A percentile compares a stretch with the other conserved stretches of the same genome.
phyloP scores from a whole-genome alignment of 1,140 invertebrate genomes.

The Ylistrum balloti region DNA sequence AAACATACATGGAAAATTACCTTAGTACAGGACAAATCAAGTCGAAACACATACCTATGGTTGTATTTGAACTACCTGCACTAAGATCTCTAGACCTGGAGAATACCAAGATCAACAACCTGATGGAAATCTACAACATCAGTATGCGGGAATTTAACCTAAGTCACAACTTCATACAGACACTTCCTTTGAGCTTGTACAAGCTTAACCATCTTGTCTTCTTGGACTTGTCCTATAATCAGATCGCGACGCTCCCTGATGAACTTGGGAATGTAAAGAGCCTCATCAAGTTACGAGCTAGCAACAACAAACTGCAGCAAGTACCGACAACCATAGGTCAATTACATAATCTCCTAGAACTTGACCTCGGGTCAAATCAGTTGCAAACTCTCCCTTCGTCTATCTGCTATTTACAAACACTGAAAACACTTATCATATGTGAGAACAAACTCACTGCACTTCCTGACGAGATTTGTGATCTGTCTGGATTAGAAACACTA shows the following conservation, averaged over 20 bases:
- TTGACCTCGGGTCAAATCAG: constrained; percentile 75
- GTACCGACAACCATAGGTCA: constrained; percentile 75
- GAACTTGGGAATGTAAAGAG: constrained; percentile 75
- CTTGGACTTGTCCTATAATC: constrained; percentile 80
- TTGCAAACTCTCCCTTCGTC: constrained; percentile 74
- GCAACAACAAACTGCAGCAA: constrained; percentile 75
- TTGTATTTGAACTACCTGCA: constrained; percentile 81
- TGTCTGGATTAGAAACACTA: constrained; percentile 77
- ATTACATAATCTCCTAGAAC: constrained; percentile 71
- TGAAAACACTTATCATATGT: constrained; percentile 72
- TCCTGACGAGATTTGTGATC: constrained; percentile 78
- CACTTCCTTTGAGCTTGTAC: constrained; percentile 75
- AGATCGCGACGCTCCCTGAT: constrained; percentile 74
- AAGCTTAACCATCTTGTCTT: constrained; percentile 73
- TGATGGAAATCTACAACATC: constrained; percentile 77
- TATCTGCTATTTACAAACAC: constrained; percentile 72
- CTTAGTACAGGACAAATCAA: constrained; percentile 81
- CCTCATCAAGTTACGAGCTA: constrained; percentile 75
- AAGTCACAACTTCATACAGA: constrained; percentile 79
- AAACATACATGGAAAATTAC: constrained; percentile 77
- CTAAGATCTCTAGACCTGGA: constrained; percentile 79
- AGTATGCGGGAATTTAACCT: constrained; percentile 78
- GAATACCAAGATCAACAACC: constrained; percentile 80
- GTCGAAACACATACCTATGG: constrained; percentile 81
- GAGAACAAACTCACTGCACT: constrained; percentile 76